phyloP scores from a whole-genome alignment of 2,797 vertebrate species.

The Coccyzus lansbergi region DNA sequence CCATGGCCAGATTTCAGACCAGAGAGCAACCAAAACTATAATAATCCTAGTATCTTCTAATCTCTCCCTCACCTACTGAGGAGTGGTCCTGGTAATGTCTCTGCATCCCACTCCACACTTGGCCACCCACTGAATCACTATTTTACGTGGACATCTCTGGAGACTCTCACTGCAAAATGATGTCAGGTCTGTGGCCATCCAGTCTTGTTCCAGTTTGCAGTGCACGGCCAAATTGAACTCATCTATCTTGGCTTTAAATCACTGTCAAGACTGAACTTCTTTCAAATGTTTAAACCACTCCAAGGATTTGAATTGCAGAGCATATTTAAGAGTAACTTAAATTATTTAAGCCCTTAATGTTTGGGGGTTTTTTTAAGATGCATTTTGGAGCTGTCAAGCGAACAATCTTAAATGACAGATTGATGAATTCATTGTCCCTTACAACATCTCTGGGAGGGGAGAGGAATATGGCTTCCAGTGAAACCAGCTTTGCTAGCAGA shows the following conservation, averaged over 20 bases:
- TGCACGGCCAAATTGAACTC: slow-evolving; percentile 40
- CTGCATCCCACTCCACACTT: neutral
- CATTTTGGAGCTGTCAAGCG: slow-evolving; percentile 71
- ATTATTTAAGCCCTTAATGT: slow-evolving; percentile 77
- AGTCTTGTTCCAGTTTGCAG: slow-evolving; percentile 5
- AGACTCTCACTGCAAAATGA: slow-evolving; percentile 28
- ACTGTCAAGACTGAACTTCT: slow-evolving; percentile 66
- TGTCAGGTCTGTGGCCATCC: neutral
- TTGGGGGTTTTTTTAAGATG: slow-evolving; percentile 34
- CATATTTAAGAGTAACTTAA: slow-evolving; percentile 73
- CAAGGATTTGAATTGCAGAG: slow-evolving; percentile 69
- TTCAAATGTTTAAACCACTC: slow-evolving; percentile 75
- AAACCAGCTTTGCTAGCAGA: neutral
- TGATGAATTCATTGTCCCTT: slow-evolving; percentile 61
- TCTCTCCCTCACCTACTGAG: neutral
- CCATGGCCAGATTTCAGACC: neutral
- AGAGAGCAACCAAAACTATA: neutral
- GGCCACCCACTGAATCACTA: neutral
- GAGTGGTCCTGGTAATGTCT: neutral
- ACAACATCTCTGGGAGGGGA: neutral
- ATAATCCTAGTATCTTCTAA: neutral
- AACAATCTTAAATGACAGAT: slow-evolving; percentile 65
- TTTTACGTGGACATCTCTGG: neutral
- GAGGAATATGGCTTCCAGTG: neutral
- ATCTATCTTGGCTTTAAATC: slow-evolving; percentile 41